A percentile compares a stretch with the other conserved stretches of the same genome.
Evolutionary conservation across 2,113 vertebrate genomes (phyloP).

Genomic region (Brienomyrus longianalis): DNA sequence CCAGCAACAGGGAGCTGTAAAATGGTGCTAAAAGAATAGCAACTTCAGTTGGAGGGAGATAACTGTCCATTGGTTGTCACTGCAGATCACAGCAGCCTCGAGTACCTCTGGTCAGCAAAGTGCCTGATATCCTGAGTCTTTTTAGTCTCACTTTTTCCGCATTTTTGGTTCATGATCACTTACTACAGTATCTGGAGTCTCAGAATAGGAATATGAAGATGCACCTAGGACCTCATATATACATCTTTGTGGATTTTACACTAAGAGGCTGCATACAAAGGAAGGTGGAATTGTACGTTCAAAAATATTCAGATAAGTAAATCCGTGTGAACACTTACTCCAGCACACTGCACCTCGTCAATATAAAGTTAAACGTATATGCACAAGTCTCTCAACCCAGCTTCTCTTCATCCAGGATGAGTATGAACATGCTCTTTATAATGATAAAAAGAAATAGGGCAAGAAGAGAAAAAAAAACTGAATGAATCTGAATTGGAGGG

Average conservation of each 20-base stretch:
- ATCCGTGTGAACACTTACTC: not conserved
- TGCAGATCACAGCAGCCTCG: not conserved
- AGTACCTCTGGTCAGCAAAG: not conserved
- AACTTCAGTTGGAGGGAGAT: not conserved
- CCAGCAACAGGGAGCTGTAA: not conserved
- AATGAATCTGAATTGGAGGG: not conserved
- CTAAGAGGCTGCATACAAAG: not conserved
- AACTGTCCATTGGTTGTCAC: not conserved
- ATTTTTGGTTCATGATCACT: not conserved
- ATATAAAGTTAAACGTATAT: not conserved
- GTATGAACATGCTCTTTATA: not conserved
- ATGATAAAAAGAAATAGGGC: not conserved
- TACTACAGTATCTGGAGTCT: not conserved
- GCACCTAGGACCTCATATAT: not conserved
- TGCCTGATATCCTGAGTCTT: not conserved
- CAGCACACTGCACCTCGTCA: not conserved
- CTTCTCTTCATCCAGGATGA: not conserved
- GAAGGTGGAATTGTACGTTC: not conserved
- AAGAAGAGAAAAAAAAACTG: not conserved
- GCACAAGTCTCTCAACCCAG: not conserved
- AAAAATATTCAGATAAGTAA: not conserved
- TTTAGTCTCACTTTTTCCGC: not conserved
- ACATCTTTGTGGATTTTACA: not conserved
- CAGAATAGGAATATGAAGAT: not conserved
- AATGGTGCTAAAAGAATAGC: not conserved